Conservation (phyloP, 1,140 invertebrate species). For the Phymastichus coffea region DNA sequence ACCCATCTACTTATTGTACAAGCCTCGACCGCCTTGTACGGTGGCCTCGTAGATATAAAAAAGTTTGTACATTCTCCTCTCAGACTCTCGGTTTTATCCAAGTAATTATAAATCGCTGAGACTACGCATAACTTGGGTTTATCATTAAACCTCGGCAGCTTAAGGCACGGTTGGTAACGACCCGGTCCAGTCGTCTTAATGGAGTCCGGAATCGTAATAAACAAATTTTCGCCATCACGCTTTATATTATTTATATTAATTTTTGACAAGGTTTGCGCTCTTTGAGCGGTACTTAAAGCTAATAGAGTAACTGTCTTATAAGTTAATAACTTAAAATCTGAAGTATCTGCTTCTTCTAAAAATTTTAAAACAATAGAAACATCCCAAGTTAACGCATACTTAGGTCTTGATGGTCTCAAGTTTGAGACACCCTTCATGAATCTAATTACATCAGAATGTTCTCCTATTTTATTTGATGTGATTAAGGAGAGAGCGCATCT, state of each 20-base stretch:
- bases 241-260: slow-evolving; percentile 22
- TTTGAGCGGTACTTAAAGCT: slow-evolving; percentile 18
- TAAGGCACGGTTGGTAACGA: slow-evolving; percentile 10
- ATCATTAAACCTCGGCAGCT: slow-evolving; percentile 1
- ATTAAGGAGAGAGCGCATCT: slow-evolving; percentile 22
- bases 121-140: slow-evolving; percentile 18
- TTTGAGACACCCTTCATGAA: slow-evolving; percentile 13
- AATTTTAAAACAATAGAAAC: slow-evolving; percentile 2
- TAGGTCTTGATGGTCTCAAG: slow-evolving; percentile 14
- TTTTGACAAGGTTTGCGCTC: slow-evolving; percentile 35
- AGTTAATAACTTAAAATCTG: too few relatives aligned
- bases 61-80: too few relatives aligned
- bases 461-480: slow-evolving; percentile 12
- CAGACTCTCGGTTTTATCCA: not conserved
- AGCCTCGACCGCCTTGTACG: too few relatives aligned
- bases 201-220: slow-evolving; percentile 4
- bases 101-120: not conserved
- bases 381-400: slow-evolving; percentile 23
- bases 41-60: too few relatives aligned
- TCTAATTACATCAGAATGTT: slow-evolving; percentile 14
- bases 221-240: not conserved
- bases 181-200: slow-evolving; percentile 21
- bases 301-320: too few relatives aligned
- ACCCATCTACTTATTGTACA: too few relatives aligned
- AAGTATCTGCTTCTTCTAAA: too few relatives aligned